Evolutionary conservation across 2,113 vertebrate species (phyloP), one percentile per base, ranked within the genome.

Genomic region (Thomomys bottae): DNA sequence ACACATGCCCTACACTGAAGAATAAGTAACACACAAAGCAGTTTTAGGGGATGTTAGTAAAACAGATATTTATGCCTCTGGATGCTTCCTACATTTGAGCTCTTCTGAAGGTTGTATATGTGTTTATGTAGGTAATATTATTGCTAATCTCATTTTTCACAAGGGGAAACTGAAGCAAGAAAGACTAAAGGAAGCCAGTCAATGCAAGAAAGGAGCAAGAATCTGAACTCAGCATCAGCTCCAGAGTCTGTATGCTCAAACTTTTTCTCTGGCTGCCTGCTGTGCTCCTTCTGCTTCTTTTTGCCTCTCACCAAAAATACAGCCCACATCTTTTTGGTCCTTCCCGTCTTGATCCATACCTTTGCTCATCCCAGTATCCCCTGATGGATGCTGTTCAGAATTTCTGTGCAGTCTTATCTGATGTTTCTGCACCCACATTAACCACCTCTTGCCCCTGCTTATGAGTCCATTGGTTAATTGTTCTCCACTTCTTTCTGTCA

Each of bases 121-220:
- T 23, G 36, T 49, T 57, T 61, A 12, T 8, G 1, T 26, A 73
- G 32, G 17, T 75, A 23, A 73, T 42, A 70, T 54, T 34, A 64
- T 34, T 88, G 77, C 34, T 57, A 70, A 40, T 38, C 28, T 89
- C 57, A 36, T 80, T 71, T 61, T 61, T 30, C 28, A 73, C 28
- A 90, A 92, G 71, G 84, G 72, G 63, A 88, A 86, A 88, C 32
- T 26, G 66, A 93, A 63, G 32, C 36, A 68, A 89, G 45, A 88
- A 38, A 89, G 4, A 66, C 1, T 34, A 87, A 93, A 64, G 61
- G 30, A 82, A 90, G 88, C 92, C 90, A 76, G 91, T 71, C 54
- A 72, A 76, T 38, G 66, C 63, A 73, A 34, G 4, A 84, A 40
- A 59, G 40, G 15, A 84, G 21, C n/a, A 68, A 38, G 68, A 5